Evolutionary conservation across 1,140 invertebrate genomes (phyloP), one percentile per base, ranked within the genome.

Genomic region (Bombus huntii): DNA sequence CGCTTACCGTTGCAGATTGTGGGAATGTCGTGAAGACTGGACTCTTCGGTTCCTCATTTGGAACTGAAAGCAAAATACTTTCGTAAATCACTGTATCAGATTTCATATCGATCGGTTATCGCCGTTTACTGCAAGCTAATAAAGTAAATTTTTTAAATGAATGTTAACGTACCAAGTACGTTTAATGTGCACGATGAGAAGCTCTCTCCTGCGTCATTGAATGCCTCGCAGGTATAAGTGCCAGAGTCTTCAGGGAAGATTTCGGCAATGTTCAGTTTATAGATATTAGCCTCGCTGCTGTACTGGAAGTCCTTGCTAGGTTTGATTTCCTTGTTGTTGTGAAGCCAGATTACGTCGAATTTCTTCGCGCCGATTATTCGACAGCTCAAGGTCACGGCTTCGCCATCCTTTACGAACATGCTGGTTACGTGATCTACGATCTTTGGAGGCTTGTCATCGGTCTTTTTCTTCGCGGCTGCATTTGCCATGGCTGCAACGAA

Each of bases 241-340:
- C 99, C 99, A 92, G 97, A 96, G 95, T 99, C 98, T 95, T 99
- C 98, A 10, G 98, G 98, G 97, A 98, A 99, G 92, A 99, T 98
- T 94, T 99, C 98, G 31, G 98, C 97, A 87, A 99, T 99, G 87
- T 97, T 96, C 84, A 99, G 95, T 92, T 98, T 98, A 95, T 99
- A 98, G 83, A 97, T 97, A 94, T 99, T 98, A 2, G 98, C 98
- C 93, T 98, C 97, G 92, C 97, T 98, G 37, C 97, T 97, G 93
- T 99, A 99, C 93, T 98, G 97, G 96, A 99, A 99, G 95, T 99
- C 98, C 95, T 99, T 99, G 93, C 98, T 98, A 0, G 98, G 98
- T 94, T 98, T 99, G 90, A 99, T 99, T 94, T 99, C 98, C 94
- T 99, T 99, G 94, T 99, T 98, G 93, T 99, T 99, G 95, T 99